These are phyloP conservation scores for Danio jaintianensis DNA, from an alignment of 2,797 vertebrate genomes.

Conservation along the genomic window DNA sequence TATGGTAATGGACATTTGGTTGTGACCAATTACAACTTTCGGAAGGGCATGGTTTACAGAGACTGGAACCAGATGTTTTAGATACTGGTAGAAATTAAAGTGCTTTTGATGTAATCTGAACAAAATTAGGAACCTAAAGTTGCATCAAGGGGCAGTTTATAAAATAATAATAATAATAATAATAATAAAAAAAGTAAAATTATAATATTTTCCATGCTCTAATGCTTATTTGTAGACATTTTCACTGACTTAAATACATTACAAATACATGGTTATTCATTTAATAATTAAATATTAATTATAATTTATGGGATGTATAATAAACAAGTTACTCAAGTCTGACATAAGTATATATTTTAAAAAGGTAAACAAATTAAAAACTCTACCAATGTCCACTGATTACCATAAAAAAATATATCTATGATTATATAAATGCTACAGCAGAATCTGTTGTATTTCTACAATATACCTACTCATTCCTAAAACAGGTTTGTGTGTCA, in stretches of 20 bases:
- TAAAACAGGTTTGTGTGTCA: not conserved
- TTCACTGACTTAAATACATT: not conserved
- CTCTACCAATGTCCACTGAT: not conserved
- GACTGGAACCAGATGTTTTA: too few species aligned
- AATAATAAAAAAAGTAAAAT: too few species aligned
- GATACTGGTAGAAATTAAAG: too few species aligned
- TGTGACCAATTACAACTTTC: too few species aligned
- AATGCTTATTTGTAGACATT: not conserved
- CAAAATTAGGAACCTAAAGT: too few species aligned
- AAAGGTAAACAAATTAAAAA: not conserved
- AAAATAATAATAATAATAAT: too few species aligned
- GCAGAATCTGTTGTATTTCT: not conserved
- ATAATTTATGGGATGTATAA: not conserved
- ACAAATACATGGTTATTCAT: not conserved
- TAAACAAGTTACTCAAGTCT: not conserved
- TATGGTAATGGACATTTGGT: too few species aligned
- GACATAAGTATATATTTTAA: too few species aligned
- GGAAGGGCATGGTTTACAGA: too few species aligned
- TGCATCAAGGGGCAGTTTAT: too few species aligned
- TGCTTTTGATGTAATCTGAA: too few species aligned
- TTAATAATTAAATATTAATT: not conserved
- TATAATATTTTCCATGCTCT: too few species aligned
- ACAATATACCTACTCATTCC: not conserved
- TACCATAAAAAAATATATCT: not conserved
- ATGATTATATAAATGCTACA: constrained; percentile 72